Conservation (phyloP, 1,140 invertebrate species). For the Camponotus pennsylvanicus region DNA sequence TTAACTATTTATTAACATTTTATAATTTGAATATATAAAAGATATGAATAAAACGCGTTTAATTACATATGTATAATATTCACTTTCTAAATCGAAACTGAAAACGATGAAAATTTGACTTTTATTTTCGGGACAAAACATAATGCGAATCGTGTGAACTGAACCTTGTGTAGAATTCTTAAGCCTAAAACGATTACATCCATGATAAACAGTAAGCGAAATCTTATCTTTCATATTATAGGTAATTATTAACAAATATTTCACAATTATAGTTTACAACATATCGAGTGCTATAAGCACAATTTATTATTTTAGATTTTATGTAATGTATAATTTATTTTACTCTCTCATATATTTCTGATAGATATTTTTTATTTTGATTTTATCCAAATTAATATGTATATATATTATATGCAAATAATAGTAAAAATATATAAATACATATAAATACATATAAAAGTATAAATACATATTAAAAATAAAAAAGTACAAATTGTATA, state of each 20-base stretch:
- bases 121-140: neutral
- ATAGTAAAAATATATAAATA: neutral
- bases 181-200: conserved; percentile 67
- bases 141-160: conserved; percentile 66
- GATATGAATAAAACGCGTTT: neutral
- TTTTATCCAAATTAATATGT: neutral
- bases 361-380: neutral
- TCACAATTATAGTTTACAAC: neutral
- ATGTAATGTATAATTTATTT: conserved; percentile 13
- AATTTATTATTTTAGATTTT: neutral
- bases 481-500: neutral
- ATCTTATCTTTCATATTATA: conserved; percentile 31
- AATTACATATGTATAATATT: neutral
- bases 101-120: conserved; percentile 5
- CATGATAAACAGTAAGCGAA: conserved; percentile 25
- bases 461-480: conserved; percentile 20
- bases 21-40: conserved; percentile 15
- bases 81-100: neutral
- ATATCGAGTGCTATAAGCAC: neutral
- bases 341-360: neutral
- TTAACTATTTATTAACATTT: neutral
- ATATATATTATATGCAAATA: neutral
- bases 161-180: conserved; percentile 70
- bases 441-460: conserved; percentile 8
- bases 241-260: conserved; percentile 19